A percentile compares a stretch with the other conserved stretches of the same genome.
Conservation (phyloP, 2,888 invertebrate genomes). For the Podabrus alpinus region DNA sequence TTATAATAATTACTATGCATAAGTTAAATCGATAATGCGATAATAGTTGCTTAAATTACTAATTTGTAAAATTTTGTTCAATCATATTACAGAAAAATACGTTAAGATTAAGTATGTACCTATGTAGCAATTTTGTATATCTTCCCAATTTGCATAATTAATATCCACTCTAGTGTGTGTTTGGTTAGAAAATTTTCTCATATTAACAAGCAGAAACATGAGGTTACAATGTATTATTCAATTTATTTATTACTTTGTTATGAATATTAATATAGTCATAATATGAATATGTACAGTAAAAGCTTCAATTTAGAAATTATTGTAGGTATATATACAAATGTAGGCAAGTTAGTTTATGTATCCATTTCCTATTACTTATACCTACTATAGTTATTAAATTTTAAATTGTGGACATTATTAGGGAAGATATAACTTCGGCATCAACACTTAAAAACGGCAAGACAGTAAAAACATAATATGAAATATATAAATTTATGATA, state of each 20-base stretch:
- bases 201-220: background rate
- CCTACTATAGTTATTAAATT: no score
- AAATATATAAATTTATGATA: no score
- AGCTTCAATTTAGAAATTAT: background rate
- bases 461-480: no score
- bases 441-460: no score
- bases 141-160: background rate
- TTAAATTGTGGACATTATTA: no score
- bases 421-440: no score
- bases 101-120: background rate
- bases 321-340: no score
- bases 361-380: no score
- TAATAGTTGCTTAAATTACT: background rate
- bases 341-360: no score
- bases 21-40: background rate
- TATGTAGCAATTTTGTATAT: background rate
- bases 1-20: background rate
- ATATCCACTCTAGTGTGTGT: background rate
- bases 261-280: no score
- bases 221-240: background rate
- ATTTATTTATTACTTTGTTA: background rate
- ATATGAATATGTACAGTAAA: background rate
- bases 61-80: background rate
- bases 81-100: background rate
- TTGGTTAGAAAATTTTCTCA: background rate